phyloP scores from a whole-genome alignment of 2,888 invertebrate genomes.

The Amphipyra tragopoginis region DNA sequence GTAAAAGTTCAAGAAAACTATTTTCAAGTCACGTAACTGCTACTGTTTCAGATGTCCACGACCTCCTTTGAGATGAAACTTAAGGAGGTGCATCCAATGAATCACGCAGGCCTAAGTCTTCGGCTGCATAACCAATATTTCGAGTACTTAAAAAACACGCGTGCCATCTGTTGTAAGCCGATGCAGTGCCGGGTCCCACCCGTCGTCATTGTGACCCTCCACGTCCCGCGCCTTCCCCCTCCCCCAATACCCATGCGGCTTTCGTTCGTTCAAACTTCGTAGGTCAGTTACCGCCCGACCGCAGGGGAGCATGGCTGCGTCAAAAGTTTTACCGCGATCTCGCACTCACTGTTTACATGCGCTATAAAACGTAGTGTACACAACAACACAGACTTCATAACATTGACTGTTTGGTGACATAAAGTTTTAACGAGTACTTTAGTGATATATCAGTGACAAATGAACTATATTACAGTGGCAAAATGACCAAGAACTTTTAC shows the following conservation, averaged over 20 bases:
- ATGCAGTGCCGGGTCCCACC: slow-evolving; percentile 87
- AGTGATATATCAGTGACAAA: slow-evolving; percentile 82
- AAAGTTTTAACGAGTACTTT: slow-evolving; percentile 74
- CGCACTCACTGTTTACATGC: slow-evolving; percentile 88
- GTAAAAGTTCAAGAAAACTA: slow-evolving; percentile 14
- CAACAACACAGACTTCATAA: slow-evolving; percentile 76
- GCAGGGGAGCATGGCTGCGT: slow-evolving; percentile 89
- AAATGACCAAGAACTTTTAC: slow-evolving; percentile 84
- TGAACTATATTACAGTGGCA: slow-evolving; percentile 83
- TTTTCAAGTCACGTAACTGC: slow-evolving; percentile 52
- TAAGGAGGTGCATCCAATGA: slow-evolving; percentile 81
- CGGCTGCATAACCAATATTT: slow-evolving; percentile 86
- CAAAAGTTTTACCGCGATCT: slow-evolving; percentile 86
- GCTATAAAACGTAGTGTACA: slow-evolving; percentile 80
- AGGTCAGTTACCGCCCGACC: slow-evolving; percentile 91
- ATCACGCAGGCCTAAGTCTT: slow-evolving; percentile 87
- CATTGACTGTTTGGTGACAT: slow-evolving; percentile 76
- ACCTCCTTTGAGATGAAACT: slow-evolving; percentile 87
- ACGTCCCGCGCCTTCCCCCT: slow-evolving; percentile 72
- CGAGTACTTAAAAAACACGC: slow-evolving; percentile 87
- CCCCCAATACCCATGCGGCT: slow-evolving; percentile 86
- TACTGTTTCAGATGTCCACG: slow-evolving; percentile 74
- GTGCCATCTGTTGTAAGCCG: slow-evolving; percentile 89
- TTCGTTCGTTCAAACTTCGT: slow-evolving; percentile 90
- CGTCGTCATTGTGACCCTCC: slow-evolving; percentile 76